Evolutionary conservation across 1,140 invertebrate species (phyloP), one percentile per base, ranked within the genome.

Genomic region (Helicoverpa armigera): DNA sequence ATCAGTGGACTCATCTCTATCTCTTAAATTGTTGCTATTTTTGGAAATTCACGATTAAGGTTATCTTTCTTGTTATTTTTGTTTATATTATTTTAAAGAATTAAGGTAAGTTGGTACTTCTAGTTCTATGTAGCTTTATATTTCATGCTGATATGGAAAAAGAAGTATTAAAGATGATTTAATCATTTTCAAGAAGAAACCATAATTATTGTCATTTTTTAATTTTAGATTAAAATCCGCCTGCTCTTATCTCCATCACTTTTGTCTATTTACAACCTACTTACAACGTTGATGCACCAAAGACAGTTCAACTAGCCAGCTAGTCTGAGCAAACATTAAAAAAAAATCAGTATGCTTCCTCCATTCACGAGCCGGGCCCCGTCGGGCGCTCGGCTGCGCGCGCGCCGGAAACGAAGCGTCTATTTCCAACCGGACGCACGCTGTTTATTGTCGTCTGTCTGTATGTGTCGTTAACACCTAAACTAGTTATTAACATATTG

Each of bases 401-500:
- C 76, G 84, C 85, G 87, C 86, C 89, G 92, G 92, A 93, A 92
- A 87, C 82, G 82, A 83, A 83, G 80, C 87, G 89, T 93, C 93
- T 93, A 94, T 94, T 91, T 89, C 90, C 82, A 89, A 90, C 92
- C 91, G 93, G 93, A 94, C 87, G 91, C 83, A 75, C 74, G 86
- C 83, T 90, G 86, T 90, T 90, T 88, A 88, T 88, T 86, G 88
- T 90, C 88, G 85, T 83, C 85, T 84, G 86, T 88, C 87, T 89
- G 76, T 23, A 14, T 16, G 85, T 88, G 87, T 91, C 91, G 89
- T 92, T 93, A 91, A 88, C 90, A 88, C 90, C 90, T 90, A 83
- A 63, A 84, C 79, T 79, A 63, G 72, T 73, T 79, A 87, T 86
- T 78, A 79, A 69, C 65, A 70, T 76, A 73, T 69, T 82, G 70